Percentiles rank a stretch among this genome's conserved stretches.
Conservation (phyloP, 2,888 invertebrate species). For the Caenorhabditis panamensis region DNA sequence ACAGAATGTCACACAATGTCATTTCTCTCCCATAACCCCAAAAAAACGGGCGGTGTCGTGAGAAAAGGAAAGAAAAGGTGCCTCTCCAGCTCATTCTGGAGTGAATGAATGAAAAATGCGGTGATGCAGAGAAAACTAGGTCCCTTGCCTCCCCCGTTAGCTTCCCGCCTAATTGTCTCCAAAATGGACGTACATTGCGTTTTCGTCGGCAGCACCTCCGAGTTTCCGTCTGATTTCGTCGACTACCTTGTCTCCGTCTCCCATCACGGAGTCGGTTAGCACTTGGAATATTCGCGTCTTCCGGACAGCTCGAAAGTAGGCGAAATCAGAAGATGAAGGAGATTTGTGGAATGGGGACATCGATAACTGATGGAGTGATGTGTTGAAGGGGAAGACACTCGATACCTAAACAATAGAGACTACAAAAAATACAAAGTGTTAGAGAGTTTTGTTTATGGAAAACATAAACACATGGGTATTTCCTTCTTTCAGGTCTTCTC, state of each 20-base stretch:
- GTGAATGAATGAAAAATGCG: conserved; percentile 6
- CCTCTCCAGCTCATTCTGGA: background rate
- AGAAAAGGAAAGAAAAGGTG: background rate
- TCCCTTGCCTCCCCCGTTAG: conserved; percentile 21
- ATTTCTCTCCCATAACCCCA: too few relatives aligned
- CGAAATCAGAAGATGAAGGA: conserved; percentile 17
- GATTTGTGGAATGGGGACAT: background rate
- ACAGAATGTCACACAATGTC: too few relatives aligned
- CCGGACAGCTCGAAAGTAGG: conserved; percentile 25
- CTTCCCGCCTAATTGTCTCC: conserved; percentile 34
- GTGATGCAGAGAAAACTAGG: conserved; percentile 18
- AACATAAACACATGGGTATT: background rate
- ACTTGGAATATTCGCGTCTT: conserved; percentile 33
- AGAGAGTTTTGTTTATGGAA: conserved; percentile 4
- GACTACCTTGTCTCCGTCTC: conserved; percentile 16
- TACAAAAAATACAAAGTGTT: background rate
- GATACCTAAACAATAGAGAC: conserved; percentile 3
- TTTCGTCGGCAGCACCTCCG: conserved; percentile 9
- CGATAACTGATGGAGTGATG: background rate
- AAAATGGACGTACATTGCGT: conserved; percentile 40
- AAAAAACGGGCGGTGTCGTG: too few relatives aligned
- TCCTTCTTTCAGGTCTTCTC: conserved; percentile 32
- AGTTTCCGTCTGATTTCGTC: conserved; percentile 12
- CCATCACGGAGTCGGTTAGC: conserved; percentile 26
- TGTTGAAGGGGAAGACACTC: background rate